A percentile compares a stretch with the other conserved stretches of the same genome.
phyloP scores from a whole-genome alignment of 2,888 invertebrate species.

The Platycheirus albimanus region DNA sequence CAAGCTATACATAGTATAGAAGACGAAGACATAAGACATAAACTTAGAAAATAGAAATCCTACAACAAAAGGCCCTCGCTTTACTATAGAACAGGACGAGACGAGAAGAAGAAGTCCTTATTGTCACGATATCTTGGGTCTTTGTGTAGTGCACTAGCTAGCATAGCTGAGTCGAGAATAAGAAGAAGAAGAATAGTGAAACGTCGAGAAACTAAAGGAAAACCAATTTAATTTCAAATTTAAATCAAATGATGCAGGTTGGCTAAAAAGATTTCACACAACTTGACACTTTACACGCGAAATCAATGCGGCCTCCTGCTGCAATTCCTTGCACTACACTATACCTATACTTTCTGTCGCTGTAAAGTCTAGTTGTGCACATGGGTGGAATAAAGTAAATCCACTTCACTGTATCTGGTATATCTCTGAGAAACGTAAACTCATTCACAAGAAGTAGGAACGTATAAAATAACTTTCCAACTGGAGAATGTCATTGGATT shows the following conservation, averaged over 20 bases:
- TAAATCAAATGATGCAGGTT: slow-evolving; percentile 58
- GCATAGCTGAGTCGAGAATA: slow-evolving; percentile 18
- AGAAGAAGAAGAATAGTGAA: slow-evolving; percentile 2
- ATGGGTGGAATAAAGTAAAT: slow-evolving; percentile 24
- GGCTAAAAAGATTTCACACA: slow-evolving; percentile 58
- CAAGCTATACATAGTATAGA: too few relatives aligned
- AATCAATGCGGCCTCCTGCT: slow-evolving; percentile 42
- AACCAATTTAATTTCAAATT: slow-evolving; percentile 67
- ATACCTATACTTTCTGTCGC: too few relatives aligned
- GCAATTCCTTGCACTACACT: slow-evolving; percentile 18
- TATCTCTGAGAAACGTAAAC: slow-evolving; percentile 31
- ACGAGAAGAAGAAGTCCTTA: slow-evolving; percentile 2
- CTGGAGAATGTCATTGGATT: slow-evolving; percentile 51
- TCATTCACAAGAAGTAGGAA: slow-evolving; percentile 53
- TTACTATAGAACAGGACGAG: background rate
- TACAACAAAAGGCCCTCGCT: slow-evolving; percentile 27
- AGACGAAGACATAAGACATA: slow-evolving; percentile 26
- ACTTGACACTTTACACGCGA: slow-evolving; percentile 58
- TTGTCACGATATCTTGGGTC: slow-evolving; percentile 20
- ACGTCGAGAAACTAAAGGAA: slow-evolving; percentile 17
- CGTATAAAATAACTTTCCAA: slow-evolving; percentile 43
- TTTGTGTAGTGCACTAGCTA: too few relatives aligned
- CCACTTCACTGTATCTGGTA: slow-evolving; percentile 26
- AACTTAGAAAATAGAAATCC: slow-evolving; percentile 46
- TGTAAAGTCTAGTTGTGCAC: slow-evolving; percentile 22